Evolutionary conservation across 2,797 vertebrate species (phyloP), one percentile per base, ranked within the genome.

Genomic region (Acanthurus tractus): DNA sequence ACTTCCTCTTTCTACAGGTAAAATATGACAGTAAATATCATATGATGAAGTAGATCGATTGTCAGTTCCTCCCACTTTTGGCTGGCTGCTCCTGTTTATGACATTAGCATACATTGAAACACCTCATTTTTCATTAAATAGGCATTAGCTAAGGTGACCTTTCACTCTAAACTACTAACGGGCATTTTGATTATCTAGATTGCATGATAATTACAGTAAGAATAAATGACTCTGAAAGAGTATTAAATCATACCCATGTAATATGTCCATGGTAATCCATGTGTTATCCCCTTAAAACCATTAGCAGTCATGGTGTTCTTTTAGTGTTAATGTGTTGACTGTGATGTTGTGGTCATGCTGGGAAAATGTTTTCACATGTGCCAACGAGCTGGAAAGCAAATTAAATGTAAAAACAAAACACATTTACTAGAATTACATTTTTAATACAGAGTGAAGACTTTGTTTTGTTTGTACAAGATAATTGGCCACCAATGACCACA

Each of bases 221-320:
- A 87, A 88, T 63, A 85, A 87, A 87, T 88, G 79, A 89, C 72
- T 83, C 46, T 55, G 20, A 67, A 20, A 45, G 62, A 78, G 70
- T 82, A 86, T 82, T 90, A 88, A 91, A 89, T 91, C 83, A 88
- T 83, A 73, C 52, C 63, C 70, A 78, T 82, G 79, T 65, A 81
- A 92, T 92, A 88, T 88, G 79, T 77, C 86, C 48, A 59, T 68
- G 68, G 73, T 85, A 81, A 84, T 74, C 42, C 54, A 63, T 85
- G 72, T 72, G 73, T 83, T 85, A 76, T 76, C 79, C 63, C 78
- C 20, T 64, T 56, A 55, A 69, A 46, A 18, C 46, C 69, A 88
- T 91, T 91, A 89, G 74, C 50, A 74, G 52, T 62, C 66, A 63
- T 63, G 44, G 66, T 77, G 42, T 81, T 79, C 42, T 76, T 63